These are phyloP conservation scores for Addax nasomaculatus DNA, from an alignment of 2,113 vertebrate species.

Conservation along the genomic window DNA sequence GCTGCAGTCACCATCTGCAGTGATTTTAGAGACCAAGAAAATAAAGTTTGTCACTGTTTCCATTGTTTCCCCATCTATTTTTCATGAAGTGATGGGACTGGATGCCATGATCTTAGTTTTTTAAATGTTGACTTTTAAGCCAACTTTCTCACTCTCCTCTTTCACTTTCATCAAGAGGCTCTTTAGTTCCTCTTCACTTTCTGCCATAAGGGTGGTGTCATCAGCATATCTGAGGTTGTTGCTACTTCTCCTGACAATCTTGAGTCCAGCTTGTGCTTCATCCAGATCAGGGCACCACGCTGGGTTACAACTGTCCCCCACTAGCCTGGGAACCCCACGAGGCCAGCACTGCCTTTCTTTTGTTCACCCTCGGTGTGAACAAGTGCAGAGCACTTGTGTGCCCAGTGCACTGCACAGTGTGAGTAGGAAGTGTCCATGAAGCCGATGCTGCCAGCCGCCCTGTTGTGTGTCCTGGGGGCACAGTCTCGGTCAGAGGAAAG, in stretches of 20 bases:
- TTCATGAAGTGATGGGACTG: not conserved
- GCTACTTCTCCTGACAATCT: not conserved
- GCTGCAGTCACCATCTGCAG: not conserved
- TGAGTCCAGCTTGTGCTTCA: not conserved
- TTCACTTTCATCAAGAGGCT: not conserved
- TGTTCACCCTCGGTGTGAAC: not conserved
- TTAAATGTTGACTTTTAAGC: not conserved
- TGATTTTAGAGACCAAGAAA: not conserved
- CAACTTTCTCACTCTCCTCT: not conserved
- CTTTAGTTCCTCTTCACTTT: not conserved
- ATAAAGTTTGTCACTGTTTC: not conserved
- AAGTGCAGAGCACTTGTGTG: not conserved
- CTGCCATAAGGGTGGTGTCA: not conserved
- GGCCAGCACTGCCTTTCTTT: too few species aligned
- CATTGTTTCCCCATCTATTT: not conserved
- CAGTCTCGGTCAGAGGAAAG: not conserved
- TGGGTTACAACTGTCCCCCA: not conserved
- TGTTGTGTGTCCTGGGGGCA: fast-evolving
- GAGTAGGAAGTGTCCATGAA: not conserved
- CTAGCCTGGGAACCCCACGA: fast-evolving
- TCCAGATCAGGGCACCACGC: not conserved
- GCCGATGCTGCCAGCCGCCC: fast-evolving
- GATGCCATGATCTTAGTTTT: not conserved
- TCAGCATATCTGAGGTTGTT: not conserved
- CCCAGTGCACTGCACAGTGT: not conserved